Base-by-base conservation (phyloP, 2,113 vertebrate genomes). In the Calypte anna region DNA sequence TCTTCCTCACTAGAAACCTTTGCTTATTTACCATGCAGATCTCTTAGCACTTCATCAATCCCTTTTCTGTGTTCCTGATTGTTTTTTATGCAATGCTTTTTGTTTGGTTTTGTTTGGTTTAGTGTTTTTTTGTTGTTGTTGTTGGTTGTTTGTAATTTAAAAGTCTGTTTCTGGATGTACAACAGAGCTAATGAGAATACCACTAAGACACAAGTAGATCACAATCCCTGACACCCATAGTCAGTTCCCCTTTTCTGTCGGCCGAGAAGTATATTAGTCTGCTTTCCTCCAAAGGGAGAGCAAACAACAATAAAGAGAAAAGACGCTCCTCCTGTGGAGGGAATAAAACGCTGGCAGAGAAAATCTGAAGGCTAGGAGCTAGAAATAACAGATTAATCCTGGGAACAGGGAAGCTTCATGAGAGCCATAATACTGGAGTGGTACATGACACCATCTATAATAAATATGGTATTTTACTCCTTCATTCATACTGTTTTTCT, bases 51-150 rank as follows among this genome's bases (percentile, higher is more conserved):
- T 50, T 69, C 30, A 67, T 33, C 28, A 69, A 7, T 67, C 12
- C 4, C 2, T 36, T 67, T 83, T 10, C 28, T 10, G 3, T 38
- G 20, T 10, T 44, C n/a, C 12, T 7, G 21, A 28, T 68, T 62
- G 24, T 5, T 66, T 62, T 62, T 22, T 23, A 21, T 53, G 10
- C 17, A 44, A 5, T 5, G 1, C 3, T 20, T 48, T 58, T 68
- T 16, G 8, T 7, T 25, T 46, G 16, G 2, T 50, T 25, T 4
- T 1, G 2, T 7, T n/a, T 66, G 6, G 2, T n/a, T 66, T 33
- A 75, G 20, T 14, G 3, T 44, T 87, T 67, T 73, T 9, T 40
- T 40, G 38, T 33, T 33, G 33, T 33, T 33, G 33, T 33, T 33
- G 33, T 38, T 38, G 36, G 36, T 8, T 38, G 8, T 7, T 38